Evolutionary conservation across 2,113 vertebrate genomes (phyloP).

Genomic region (Puffinus mauretanicus): DNA sequence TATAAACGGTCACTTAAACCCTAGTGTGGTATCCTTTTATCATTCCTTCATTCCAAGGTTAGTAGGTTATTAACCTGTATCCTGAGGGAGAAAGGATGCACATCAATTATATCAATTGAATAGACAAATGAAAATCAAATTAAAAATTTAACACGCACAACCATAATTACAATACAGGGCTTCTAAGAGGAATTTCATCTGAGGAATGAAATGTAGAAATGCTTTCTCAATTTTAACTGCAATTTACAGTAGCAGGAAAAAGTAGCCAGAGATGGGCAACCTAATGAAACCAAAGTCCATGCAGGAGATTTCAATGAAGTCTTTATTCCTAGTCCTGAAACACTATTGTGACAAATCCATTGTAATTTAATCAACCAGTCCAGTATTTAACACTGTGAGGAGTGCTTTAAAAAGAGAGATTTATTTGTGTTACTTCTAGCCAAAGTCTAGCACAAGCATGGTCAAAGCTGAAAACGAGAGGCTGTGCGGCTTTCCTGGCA

Average conservation of each 20-base stretch:
- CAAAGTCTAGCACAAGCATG: fast-evolving
- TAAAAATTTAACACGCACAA: slow-evolving; percentile 66
- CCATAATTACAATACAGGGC: slow-evolving; percentile 41
- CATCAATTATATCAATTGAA: slow-evolving; percentile 63
- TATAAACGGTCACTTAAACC: slow-evolving; percentile 46
- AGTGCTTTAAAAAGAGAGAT: neutral
- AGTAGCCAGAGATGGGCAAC: neutral
- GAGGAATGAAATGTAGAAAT: neutral
- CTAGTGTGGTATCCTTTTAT: slow-evolving; percentile 56
- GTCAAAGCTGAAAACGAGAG: neutral
- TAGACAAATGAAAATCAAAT: slow-evolving; percentile 71
- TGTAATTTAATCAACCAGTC: neutral
- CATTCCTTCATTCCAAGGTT: slow-evolving; percentile 59
- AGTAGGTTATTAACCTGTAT: slow-evolving; percentile 68
- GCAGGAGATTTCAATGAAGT: neutral
- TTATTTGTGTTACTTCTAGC: neutral
- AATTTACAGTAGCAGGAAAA: neutral
- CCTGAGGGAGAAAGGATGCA: slow-evolving; percentile 42
- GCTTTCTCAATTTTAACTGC: slow-evolving; percentile 27
- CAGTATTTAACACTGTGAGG: neutral
- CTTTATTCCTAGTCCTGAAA: neutral
- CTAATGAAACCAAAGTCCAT: neutral
- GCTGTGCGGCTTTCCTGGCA: fast-evolving
- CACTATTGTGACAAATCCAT: neutral
- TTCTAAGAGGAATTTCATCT: slow-evolving; percentile 50